Percentiles rank a stretch among this genome's conserved stretches.
Evolutionary conservation across 30 jellyfish, hydroid and myxozoan genomes (phyloP).

Genomic region (Turritopsis rubra): DNA sequence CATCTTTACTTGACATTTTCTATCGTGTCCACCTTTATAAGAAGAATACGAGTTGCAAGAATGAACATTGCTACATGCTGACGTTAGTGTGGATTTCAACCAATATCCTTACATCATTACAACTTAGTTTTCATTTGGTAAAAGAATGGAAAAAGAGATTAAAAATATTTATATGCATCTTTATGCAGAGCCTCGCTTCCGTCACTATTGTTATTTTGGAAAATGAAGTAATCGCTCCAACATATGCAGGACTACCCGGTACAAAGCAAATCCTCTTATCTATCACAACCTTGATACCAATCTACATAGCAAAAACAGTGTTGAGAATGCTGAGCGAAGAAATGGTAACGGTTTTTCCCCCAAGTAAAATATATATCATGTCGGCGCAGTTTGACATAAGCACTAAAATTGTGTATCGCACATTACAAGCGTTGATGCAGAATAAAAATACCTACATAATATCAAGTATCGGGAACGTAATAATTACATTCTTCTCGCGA

Average conservation of each 20-base stretch:
- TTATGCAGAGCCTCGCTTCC: neutral
- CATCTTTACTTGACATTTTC: neutral
- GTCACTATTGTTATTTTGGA: neutral
- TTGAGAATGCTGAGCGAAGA: neutral
- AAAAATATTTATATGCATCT: neutral
- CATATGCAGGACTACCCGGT: neutral
- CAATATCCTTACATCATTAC: neutral
- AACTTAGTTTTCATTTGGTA: neutral
- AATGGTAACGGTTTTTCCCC: neutral
- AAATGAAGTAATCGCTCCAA: neutral
- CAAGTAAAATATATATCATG: neutral
- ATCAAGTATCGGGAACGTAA: neutral
- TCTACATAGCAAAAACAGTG: neutral
- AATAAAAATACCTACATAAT: neutral
- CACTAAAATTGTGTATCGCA: neutral
- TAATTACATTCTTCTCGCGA: neutral
- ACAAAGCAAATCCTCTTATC: neutral
- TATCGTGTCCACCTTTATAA: neutral
- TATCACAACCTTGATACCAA: neutral
- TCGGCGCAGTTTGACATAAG: neutral
- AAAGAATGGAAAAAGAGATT: neutral
- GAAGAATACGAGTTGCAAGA: neutral
- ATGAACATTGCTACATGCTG: neutral
- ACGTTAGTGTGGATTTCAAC: neutral
- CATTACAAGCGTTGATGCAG: neutral